A percentile compares a stretch with the other conserved stretches of the same genome.
These are phyloP conservation scores for Acanthosepion lycidas DNA, from an alignment of 2,888 invertebrate species.

Conservation along the genomic window DNA sequence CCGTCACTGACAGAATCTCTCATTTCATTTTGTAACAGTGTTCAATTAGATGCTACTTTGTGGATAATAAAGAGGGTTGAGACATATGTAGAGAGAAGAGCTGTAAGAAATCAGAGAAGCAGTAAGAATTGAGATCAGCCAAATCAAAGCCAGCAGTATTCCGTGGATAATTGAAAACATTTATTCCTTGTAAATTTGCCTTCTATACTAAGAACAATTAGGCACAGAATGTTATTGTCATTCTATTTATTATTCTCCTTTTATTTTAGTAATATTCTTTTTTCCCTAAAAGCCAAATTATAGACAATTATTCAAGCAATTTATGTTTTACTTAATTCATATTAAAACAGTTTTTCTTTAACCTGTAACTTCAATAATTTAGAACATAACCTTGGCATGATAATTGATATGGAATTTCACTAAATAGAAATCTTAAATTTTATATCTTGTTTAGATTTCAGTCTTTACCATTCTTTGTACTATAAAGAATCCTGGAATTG, in stretches of 20 bases:
- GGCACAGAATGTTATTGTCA: neutral
- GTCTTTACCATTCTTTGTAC: no score
- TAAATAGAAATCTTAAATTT: neutral
- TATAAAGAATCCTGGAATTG: no score
- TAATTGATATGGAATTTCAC: neutral
- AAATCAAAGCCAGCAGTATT: neutral
- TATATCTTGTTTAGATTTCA: no score
- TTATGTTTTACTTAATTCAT: neutral
- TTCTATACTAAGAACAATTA: neutral
- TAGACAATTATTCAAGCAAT: no score
- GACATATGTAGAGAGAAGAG: neutral
- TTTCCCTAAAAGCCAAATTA: no score
- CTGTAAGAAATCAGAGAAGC: constrained; percentile 34
- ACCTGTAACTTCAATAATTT: neutral
- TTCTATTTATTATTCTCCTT: neutral
- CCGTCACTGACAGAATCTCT: constrained; percentile 41
- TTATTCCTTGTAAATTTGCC: neutral
- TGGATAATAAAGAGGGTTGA: constrained; percentile 5
- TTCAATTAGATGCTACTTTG: constrained; percentile 45
- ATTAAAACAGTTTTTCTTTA: neutral
- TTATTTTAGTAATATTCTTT: neutral
- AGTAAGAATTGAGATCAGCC: constrained; percentile 34
- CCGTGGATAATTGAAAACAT: neutral
- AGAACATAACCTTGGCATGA: neutral
- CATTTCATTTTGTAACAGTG: constrained; percentile 33